Percentiles rank a stretch among this genome's conserved stretches.
phyloP scores from a whole-genome alignment of 2,888 invertebrate species.

The Blomia tropicalis region DNA sequence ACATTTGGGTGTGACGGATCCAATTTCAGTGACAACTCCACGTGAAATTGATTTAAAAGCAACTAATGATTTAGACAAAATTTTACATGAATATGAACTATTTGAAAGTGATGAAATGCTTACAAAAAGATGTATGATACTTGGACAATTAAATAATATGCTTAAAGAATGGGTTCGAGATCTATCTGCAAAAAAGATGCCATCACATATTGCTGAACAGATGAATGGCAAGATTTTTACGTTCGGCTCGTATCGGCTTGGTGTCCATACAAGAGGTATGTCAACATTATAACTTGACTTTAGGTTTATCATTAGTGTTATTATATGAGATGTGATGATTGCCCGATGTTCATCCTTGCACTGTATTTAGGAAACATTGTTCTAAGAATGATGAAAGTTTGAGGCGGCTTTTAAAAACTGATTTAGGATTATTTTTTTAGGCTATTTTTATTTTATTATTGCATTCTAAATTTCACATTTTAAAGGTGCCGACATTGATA shows the following conservation, averaged over 20 bases:
- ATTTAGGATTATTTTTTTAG: not conserved
- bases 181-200: slow-evolving; percentile 74
- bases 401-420: slow-evolving; percentile 10
- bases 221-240: slow-evolving; percentile 97
- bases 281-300: not conserved
- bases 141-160: slow-evolving; percentile 63
- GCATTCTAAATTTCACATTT: not conserved
- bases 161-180: slow-evolving; percentile 88
- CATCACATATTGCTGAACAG: slow-evolving; percentile 62
- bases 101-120: slow-evolving; percentile 79
- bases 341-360: not conserved
- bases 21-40: slow-evolving; percentile 71
- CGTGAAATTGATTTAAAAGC: slow-evolving; percentile 58
- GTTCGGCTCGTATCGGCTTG: slow-evolving; percentile 81
- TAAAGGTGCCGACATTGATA: slow-evolving; percentile 84
- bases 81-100: slow-evolving; percentile 63
- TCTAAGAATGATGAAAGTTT: not conserved
- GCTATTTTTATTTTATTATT: not conserved
- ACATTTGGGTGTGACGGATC: slow-evolving; percentile 67
- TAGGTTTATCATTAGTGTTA: not conserved
- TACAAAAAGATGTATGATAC: slow-evolving; percentile 55
- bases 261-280: slow-evolving; percentile 84
- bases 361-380: slow-evolving; percentile 7
- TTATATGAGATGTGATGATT: not conserved
- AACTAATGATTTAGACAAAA: slow-evolving; percentile 58